Percentiles rank a stretch among this genome's conserved stretches.
Evolutionary conservation across 30 jellyfish, hydroid and myxozoan species (phyloP).

Genomic region (Mastigias papua): DNA sequence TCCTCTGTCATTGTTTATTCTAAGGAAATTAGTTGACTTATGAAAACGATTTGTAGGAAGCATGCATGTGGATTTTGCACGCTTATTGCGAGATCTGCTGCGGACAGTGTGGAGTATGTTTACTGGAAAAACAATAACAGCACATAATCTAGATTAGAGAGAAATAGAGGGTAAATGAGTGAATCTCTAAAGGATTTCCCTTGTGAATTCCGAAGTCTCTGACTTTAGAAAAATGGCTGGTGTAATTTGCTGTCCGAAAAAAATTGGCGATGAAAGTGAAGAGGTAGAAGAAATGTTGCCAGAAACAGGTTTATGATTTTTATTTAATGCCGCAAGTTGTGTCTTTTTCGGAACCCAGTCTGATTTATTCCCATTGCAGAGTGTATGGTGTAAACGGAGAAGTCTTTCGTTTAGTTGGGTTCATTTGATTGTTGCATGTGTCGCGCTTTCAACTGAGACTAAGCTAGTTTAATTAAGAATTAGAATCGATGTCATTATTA

Average conservation of each 20-base stretch:
- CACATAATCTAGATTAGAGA: neutral
- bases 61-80: neutral
- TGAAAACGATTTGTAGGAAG: slow-evolving; percentile 33
- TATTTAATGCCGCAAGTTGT: too few relatives aligned
- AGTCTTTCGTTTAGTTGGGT: too few relatives aligned
- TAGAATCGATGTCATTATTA: too few relatives aligned
- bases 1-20: slow-evolving; percentile 15
- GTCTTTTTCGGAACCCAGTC: too few relatives aligned
- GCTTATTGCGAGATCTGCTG: slow-evolving; percentile 21
- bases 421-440: too few relatives aligned
- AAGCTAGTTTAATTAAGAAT: too few relatives aligned
- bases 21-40: slow-evolving; percentile 11
- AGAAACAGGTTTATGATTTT: slow-evolving; percentile 13
- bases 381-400: too few relatives aligned
- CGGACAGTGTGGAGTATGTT: slow-evolving; percentile 1
- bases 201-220: neutral
- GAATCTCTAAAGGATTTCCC: neutral
- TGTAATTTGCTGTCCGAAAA: slow-evolving; percentile 26
- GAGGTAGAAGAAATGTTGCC: slow-evolving; percentile 5
- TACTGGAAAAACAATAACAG: slow-evolving; percentile 15
- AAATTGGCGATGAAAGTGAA: neutral
- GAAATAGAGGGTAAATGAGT: neutral
- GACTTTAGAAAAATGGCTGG: slow-evolving; percentile 10
- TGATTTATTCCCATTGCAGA: too few relatives aligned
- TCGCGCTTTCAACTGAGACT: too few relatives aligned